Evolutionary conservation across 2,113 vertebrate species (phyloP).

Genomic region (Tiliqua scincoides): DNA sequence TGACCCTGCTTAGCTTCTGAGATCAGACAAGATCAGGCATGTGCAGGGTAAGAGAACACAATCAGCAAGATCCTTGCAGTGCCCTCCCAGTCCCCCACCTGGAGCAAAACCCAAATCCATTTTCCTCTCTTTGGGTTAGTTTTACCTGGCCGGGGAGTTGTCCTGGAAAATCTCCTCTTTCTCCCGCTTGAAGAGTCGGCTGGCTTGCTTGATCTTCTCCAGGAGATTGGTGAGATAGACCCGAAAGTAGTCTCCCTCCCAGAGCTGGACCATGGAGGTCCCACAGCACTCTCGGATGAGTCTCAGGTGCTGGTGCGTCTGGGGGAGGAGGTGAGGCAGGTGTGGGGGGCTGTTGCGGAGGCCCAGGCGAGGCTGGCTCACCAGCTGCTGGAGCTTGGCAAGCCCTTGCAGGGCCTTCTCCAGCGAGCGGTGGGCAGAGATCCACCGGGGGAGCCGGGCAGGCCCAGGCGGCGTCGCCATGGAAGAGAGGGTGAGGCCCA

Average conservation of each 20-base stretch:
- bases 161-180: constrained; percentile 81
- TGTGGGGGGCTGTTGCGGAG: constrained; percentile 82
- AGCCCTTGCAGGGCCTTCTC: constrained; percentile 75
- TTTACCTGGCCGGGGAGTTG: constrained; percentile 20
- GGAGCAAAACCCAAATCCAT: too few relatives aligned
- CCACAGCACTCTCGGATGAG: background rate
- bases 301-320: constrained; percentile 32
- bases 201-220: constrained; percentile 78
- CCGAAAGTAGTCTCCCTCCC: constrained; percentile 73
- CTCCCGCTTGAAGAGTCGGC: constrained; percentile 77
- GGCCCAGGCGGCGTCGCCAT: background rate
- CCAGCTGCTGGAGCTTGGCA: constrained; percentile 69
- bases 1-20: too few relatives aligned
- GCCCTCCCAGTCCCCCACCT: too few relatives aligned
- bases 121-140: background rate
- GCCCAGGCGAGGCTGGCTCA: constrained; percentile 64
- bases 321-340: constrained; percentile 78
- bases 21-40: too few relatives aligned
- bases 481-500: too few relatives aligned
- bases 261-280: constrained; percentile 39
- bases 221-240: constrained; percentile 80
- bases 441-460: background rate
- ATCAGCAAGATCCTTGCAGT: background rate
- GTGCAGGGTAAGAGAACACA: too few relatives aligned
- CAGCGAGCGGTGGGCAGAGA: constrained; percentile 45